phyloP scores from a whole-genome alignment of 2,797 vertebrate genomes.

The Protonibea diacanthus region DNA sequence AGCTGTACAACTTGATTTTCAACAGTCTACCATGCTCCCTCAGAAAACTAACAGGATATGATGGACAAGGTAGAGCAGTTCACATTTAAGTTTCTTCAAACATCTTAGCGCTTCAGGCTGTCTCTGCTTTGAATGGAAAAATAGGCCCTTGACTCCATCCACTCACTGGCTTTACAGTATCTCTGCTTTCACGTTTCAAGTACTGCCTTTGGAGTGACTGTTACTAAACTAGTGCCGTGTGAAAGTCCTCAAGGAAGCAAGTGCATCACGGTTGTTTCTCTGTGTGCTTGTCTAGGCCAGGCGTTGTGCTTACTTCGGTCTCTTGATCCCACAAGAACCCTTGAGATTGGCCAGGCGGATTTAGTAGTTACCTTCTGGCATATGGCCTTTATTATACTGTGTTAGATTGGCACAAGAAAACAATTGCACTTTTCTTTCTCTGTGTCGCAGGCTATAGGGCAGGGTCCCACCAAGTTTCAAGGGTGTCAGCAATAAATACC shows the following conservation, averaged over 20 bases:
- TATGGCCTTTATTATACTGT: slow-evolving; percentile 66
- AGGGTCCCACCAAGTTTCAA: slow-evolving; percentile 31
- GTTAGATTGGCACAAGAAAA: slow-evolving; percentile 65
- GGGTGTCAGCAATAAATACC: slow-evolving; percentile 23
- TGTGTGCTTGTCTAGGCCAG: slow-evolving; percentile 51
- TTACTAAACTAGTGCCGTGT: slow-evolving; percentile 56
- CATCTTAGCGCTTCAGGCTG: slow-evolving; percentile 49
- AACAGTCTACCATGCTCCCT: slow-evolving; percentile 14
- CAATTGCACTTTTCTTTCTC: slow-evolving; percentile 52
- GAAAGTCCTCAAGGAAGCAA: slow-evolving; percentile 70
- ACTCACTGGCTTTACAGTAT: slow-evolving; percentile 45
- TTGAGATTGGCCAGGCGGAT: slow-evolving; percentile 72
- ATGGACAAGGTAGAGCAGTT: slow-evolving; percentile 51
- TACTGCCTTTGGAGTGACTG: slow-evolving; percentile 58
- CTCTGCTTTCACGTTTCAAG: slow-evolving; percentile 58
- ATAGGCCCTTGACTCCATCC: slow-evolving; percentile 61
- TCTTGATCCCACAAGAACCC: slow-evolving; percentile 75
- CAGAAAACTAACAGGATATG: slow-evolving; percentile 48
- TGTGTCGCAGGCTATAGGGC: slow-evolving; percentile 36
- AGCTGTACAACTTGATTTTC: slow-evolving; percentile 51
- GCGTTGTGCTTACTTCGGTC: slow-evolving; percentile 65
- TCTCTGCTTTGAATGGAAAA: slow-evolving; percentile 63
- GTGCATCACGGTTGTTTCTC: slow-evolving; percentile 58
- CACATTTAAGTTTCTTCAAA: slow-evolving; percentile 54
- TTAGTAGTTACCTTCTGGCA: slow-evolving; percentile 64